phyloP scores from a whole-genome alignment of 1,140 invertebrate genomes.

The Drosophila lacteicornis region DNA sequence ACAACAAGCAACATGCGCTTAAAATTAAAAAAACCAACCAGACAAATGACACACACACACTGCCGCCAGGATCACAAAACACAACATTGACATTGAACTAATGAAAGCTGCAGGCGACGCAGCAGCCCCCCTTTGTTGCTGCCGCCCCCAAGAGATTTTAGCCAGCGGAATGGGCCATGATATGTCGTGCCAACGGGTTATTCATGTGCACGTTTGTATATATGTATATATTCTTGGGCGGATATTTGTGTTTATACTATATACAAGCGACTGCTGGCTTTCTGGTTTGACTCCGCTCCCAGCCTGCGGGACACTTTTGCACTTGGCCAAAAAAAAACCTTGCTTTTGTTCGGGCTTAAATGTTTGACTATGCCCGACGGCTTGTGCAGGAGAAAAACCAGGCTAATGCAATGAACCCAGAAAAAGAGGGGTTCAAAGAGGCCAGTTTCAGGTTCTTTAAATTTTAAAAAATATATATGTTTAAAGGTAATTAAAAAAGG shows the following conservation, averaged over 20 bases:
- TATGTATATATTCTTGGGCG: not conserved
- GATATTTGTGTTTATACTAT: conserved; percentile 15
- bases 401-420: not conserved
- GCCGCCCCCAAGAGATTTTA: conserved; percentile 6
- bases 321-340: conserved; percentile 24
- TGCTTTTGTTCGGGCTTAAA: conserved; percentile 6
- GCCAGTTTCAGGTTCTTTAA: not conserved
- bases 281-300: conserved; percentile 7
- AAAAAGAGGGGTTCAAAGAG: not conserved
- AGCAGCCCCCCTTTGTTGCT: not conserved
- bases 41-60: conserved; percentile 26
- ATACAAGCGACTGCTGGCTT: conserved; percentile 19
- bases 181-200: conserved; percentile 48
- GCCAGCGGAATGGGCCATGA: conserved; percentile 31
- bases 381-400: not conserved
- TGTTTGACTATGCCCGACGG: not conserved
- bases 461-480: not conserved
- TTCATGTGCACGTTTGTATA: conserved; percentile 25
- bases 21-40: conserved; percentile 64
- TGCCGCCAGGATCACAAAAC: conserved; percentile 28
- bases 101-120: conserved; percentile 67
- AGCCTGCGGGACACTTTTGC: conserved; percentile 26
- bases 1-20: conserved; percentile 42
- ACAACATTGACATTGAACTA: conserved; percentile 73
- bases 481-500: too few species aligned